These are phyloP conservation scores for Toxotes jaculatrix DNA, from an alignment of 2,113 vertebrate species.

Conservation along the genomic window DNA sequence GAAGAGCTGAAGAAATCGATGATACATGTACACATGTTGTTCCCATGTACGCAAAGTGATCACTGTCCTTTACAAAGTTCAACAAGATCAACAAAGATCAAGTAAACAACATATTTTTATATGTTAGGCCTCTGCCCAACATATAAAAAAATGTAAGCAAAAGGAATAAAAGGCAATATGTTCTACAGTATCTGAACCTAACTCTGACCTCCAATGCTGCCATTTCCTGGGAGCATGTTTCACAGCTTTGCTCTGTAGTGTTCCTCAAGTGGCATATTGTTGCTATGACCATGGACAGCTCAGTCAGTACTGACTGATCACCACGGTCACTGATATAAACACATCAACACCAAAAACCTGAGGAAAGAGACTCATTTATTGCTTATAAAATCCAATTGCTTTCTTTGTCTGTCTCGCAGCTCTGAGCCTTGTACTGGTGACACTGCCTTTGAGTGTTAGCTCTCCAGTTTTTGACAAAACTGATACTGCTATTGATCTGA, in stretches of 20 bases:
- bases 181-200: not conserved
- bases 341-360: constrained; percentile 24
- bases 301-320: constrained; percentile 16
- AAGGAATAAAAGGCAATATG: not conserved
- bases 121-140: not conserved
- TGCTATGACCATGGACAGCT: constrained; percentile 11
- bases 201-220: not conserved
- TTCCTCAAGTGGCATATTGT: constrained; percentile 20
- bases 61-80: not conserved
- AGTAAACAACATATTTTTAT: not conserved
- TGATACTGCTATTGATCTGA: constrained; percentile 64
- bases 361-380: constrained; percentile 25
- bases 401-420: constrained; percentile 22
- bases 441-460: constrained; percentile 48
- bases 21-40: not conserved
- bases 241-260: not conserved
- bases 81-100: not conserved
- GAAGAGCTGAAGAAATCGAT: too few species aligned
- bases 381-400: constrained; percentile 39
- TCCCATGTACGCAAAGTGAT: too few species aligned
- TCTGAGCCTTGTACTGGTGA: constrained; percentile 35
- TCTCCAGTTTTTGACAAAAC: constrained; percentile 33
- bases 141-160: not conserved
- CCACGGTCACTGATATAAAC: constrained; percentile 27
- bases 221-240: constrained; percentile 7